Evolutionary conservation across 35 echinoderm and acorn worm species (phyloP).

Genomic region (Eucidaris tribuloides): DNA sequence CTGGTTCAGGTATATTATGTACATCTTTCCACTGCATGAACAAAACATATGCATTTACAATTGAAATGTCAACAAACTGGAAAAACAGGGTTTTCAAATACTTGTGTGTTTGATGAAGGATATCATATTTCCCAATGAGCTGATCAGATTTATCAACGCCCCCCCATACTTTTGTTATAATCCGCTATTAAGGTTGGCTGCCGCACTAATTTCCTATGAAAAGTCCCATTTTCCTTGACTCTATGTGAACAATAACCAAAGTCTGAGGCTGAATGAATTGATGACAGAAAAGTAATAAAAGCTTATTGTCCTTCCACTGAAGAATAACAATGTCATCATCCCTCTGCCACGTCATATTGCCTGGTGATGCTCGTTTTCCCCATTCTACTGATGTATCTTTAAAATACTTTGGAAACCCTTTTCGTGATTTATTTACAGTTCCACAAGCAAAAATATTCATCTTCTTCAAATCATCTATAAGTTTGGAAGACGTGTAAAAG

Average conservation of each 20-base stretch:
- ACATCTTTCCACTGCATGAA: constrained; percentile 8
- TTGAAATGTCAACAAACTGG: constrained; percentile 25
- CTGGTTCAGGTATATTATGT: background rate
- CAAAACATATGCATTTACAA: constrained; percentile 35
- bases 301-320: constrained; percentile 11
- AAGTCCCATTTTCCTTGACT: constrained; percentile 8
- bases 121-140: constrained; percentile 28
- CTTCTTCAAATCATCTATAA: background rate
- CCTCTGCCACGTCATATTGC: constrained; percentile 1
- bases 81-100: constrained; percentile 39
- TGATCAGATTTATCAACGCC: constrained; percentile 27
- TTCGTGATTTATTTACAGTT: background rate
- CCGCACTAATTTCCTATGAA: background rate
- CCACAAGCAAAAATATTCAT: background rate
- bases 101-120: constrained; percentile 22
- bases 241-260: background rate
- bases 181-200: constrained; percentile 8
- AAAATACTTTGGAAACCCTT: background rate
- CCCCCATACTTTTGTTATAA: constrained; percentile 29
- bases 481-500: background rate
- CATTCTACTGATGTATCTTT: constrained; percentile 12
- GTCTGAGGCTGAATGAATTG: background rate
- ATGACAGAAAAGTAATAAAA: background rate
- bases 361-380: background rate
- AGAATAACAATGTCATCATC: constrained; percentile 4